A percentile compares a stretch with the other conserved stretches of the same genome.
Conservation (phyloP, 1,140 invertebrate species). For the Eriosoma lanigerum region DNA sequence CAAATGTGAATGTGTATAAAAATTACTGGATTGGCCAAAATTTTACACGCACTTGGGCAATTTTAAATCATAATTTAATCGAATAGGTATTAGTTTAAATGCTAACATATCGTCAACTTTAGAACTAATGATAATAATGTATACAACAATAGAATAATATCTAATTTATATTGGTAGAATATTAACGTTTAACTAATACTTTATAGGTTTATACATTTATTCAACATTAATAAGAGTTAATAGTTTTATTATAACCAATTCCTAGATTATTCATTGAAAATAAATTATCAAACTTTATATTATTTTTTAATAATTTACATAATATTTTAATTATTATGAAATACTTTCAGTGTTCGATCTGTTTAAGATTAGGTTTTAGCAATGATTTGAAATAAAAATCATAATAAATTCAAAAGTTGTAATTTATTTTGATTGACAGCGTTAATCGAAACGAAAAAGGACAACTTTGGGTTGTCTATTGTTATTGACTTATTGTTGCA, state of each 20-base stretch:
- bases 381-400: conserved; percentile 26
- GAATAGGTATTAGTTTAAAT: neutral
- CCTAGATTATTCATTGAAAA: too few relatives aligned
- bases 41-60: conserved; percentile 17
- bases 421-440: conserved; percentile 36
- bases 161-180: too few relatives aligned
- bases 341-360: neutral
- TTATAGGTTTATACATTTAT: too few relatives aligned
- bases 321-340: neutral
- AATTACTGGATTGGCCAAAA: conserved; percentile 33
- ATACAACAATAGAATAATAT: neutral
- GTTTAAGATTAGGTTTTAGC: neutral
- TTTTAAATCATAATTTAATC: neutral
- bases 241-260: too few relatives aligned
- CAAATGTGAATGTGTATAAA: conserved; percentile 10
- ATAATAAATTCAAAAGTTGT: conserved; percentile 18
- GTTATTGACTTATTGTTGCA: too few relatives aligned
- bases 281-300: too few relatives aligned
- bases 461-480: conserved; percentile 6
- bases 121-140: too few relatives aligned
- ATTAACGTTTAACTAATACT: too few relatives aligned
- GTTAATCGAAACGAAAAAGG: conserved; percentile 5
- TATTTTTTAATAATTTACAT: too few relatives aligned
- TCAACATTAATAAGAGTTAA: too few relatives aligned
- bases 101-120: neutral